Evolutionary conservation across 1,140 invertebrate genomes (phyloP).

Genomic region (Dreissena rostriformis): DNA sequence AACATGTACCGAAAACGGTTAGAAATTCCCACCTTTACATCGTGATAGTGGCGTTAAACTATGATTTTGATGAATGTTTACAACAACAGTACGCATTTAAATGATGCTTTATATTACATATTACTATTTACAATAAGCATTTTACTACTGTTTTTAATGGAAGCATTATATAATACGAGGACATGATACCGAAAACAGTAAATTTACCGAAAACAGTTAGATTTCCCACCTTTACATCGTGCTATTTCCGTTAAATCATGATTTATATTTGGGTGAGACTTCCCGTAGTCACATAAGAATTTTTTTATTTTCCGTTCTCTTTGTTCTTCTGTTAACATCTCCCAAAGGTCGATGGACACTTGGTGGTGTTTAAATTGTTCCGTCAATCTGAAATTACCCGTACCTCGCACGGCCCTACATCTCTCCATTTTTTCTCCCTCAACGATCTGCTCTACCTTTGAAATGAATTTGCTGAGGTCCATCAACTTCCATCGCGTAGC

Average conservation of each 20-base stretch:
- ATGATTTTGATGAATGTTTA: no score
- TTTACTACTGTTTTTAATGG: no score
- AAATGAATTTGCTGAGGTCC: slow-evolving; percentile 25
- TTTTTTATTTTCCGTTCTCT: no score
- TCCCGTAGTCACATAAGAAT: background rate
- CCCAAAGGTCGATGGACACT: background rate
- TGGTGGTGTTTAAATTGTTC: background rate
- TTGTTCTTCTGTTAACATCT: background rate
- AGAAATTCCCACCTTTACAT: no score
- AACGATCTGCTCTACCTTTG: background rate
- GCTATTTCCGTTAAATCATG: background rate
- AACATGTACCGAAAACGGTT: no score
- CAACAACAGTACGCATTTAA: no score
- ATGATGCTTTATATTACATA: no score
- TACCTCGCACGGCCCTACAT: slow-evolving; percentile 23
- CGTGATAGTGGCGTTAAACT: no score
- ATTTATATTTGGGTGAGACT: background rate
- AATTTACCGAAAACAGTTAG: no score
- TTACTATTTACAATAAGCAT: no score
- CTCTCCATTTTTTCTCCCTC: slow-evolving; percentile 22
- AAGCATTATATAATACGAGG: no score
- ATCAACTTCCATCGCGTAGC: slow-evolving; percentile 26
- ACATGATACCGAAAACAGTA: no score
- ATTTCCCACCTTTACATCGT: background rate
- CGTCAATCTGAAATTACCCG: slow-evolving; percentile 4